Evolutionary conservation across 1,140 invertebrate genomes (phyloP).

Genomic region (Teleopsis dalmanni): DNA sequence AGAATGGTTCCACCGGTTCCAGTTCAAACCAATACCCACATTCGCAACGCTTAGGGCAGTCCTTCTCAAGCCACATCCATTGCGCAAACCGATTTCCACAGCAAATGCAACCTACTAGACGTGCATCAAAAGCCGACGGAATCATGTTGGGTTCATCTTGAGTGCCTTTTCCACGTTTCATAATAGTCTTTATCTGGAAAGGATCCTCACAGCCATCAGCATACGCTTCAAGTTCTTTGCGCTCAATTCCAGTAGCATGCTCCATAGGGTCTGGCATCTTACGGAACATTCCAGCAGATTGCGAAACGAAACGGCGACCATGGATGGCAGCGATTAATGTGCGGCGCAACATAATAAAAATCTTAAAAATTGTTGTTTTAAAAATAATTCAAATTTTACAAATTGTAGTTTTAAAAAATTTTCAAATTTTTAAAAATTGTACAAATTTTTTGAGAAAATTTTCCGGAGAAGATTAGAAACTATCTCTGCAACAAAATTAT

Average conservation of each 20-base stretch:
- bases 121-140: slow-evolving; percentile 75
- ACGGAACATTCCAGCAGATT: too few relatives aligned
- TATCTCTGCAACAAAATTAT: neutral
- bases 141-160: slow-evolving; percentile 78
- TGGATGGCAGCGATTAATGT: too few relatives aligned
- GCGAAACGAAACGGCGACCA: too few relatives aligned
- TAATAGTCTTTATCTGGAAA: slow-evolving; percentile 63
- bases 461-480: neutral
- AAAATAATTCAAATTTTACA: too few relatives aligned
- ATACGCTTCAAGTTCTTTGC: slow-evolving; percentile 73
- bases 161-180: slow-evolving; percentile 69
- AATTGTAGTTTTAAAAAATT: too few relatives aligned
- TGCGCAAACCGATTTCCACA: slow-evolving; percentile 75
- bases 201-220: slow-evolving; percentile 81
- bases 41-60: slow-evolving; percentile 78
- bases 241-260: slow-evolving; percentile 84
- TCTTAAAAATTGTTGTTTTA: too few relatives aligned
- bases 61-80: slow-evolving; percentile 90
- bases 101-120: slow-evolving; percentile 91
- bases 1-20: slow-evolving; percentile 57
- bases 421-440: too few relatives aligned
- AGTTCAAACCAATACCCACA: slow-evolving; percentile 95
- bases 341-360: too few relatives aligned
- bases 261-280: slow-evolving; percentile 75
- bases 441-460: too few relatives aligned